Percentiles rank a stretch among this genome's conserved stretches.
phyloP scores from a whole-genome alignment of 2,113 vertebrate genomes.

The Cepphus grylle region DNA sequence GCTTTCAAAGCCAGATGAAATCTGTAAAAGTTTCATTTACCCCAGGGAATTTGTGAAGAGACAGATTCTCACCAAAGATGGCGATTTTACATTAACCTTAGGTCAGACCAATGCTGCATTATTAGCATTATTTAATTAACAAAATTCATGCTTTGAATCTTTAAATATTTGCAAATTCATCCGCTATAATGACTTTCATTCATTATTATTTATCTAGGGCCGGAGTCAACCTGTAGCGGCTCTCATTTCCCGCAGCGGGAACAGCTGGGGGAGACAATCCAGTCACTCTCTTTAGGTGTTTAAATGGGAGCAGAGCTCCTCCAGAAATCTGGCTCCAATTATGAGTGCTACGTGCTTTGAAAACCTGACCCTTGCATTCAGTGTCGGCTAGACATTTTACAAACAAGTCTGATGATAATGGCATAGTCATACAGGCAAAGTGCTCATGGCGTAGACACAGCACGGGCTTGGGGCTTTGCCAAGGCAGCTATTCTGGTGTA shows the following conservation, averaged over 20 bases:
- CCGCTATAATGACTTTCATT: slow-evolving; percentile 51
- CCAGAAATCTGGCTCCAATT: slow-evolving; percentile 58
- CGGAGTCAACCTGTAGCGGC: background rate
- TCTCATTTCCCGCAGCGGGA: background rate
- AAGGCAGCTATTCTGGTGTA: background rate
- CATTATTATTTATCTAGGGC: slow-evolving; percentile 53
- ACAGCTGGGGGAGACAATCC: slow-evolving; percentile 31
- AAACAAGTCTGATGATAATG: background rate
- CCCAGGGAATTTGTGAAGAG: slow-evolving; percentile 17
- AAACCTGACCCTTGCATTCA: background rate
- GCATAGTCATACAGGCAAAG: background rate
- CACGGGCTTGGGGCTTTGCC: background rate
- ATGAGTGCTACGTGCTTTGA: background rate
- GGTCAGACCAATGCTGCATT: slow-evolving; percentile 16
- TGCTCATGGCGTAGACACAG: background rate
- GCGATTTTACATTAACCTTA: slow-evolving; percentile 11
- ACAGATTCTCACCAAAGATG: slow-evolving; percentile 30
- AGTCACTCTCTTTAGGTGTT: slow-evolving; percentile 34
- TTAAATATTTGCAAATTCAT: slow-evolving; percentile 63
- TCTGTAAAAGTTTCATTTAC: slow-evolving; percentile 13
- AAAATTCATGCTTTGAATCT: slow-evolving; percentile 42
- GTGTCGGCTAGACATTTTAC: background rate
- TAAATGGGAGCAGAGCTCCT: slow-evolving; percentile 14
- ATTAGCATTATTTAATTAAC: slow-evolving; percentile 60
- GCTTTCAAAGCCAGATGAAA: slow-evolving; percentile 33